These are phyloP conservation scores for Leptinotarsa haldemani DNA, from an alignment of 2,888 invertebrate genomes.

Conservation along the genomic window DNA sequence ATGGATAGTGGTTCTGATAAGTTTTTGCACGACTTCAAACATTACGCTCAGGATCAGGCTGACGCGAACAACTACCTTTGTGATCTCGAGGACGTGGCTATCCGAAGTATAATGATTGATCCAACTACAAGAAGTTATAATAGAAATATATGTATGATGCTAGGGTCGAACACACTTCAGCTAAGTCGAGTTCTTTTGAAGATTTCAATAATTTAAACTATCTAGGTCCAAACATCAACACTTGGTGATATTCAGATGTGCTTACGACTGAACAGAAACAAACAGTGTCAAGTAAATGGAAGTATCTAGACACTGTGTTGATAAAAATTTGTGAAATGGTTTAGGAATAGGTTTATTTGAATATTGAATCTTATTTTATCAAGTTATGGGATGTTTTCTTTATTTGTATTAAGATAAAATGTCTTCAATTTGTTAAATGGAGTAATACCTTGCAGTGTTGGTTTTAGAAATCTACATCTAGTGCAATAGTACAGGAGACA, in stretches of 20 bases:
- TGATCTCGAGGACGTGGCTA: too few relatives aligned
- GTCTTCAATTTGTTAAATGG: too few relatives aligned
- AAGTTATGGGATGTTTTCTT: too few relatives aligned
- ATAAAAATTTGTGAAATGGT: not conserved
- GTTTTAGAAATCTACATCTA: not conserved
- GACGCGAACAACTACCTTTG: too few relatives aligned
- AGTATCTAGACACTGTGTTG: not conserved
- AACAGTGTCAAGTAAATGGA: not conserved
- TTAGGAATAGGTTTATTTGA: not conserved
- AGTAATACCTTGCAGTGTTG: not conserved
- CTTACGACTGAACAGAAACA: not conserved
- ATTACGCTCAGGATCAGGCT: too few relatives aligned
- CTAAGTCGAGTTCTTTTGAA: constrained; percentile 7
- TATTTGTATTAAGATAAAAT: too few relatives aligned
- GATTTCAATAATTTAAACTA: constrained; percentile 4
- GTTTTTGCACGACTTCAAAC: too few relatives aligned
- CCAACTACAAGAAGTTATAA: too few relatives aligned
- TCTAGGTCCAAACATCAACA: constrained; percentile 5
- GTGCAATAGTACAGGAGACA: not conserved
- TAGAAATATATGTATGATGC: constrained; percentile 1
- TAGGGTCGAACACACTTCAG: constrained; percentile 5
- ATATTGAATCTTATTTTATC: not conserved
- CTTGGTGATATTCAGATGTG: not conserved
- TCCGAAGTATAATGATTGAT: too few relatives aligned
- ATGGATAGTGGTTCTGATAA: too few relatives aligned